Evolutionary conservation across 2,797 vertebrate genomes (phyloP), one percentile per base, ranked within the genome.

Genomic region (Urocyon cinereoargenteus): DNA sequence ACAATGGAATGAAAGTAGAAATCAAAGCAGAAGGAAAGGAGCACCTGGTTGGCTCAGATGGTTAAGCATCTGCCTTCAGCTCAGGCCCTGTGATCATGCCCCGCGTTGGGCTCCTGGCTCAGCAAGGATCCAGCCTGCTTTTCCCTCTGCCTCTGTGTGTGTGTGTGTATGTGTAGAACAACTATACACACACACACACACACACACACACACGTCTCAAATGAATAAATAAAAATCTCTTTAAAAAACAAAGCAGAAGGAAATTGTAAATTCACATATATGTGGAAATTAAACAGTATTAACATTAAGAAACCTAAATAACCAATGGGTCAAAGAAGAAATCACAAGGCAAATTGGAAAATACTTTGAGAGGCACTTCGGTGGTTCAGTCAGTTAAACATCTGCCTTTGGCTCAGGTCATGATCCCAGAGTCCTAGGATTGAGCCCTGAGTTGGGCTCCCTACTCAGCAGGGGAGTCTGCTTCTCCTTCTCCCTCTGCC

Each of bases 221-320:
- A 45, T 45, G 40, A 45, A 45, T 45, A 45, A 45, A 45, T 45
- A 45, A 45, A 45, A 45, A 45, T 45, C 40, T 45, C 40, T 45
- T 45, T 64, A 88, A 24, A 94, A 91, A 86, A 72, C 78, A 78
- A 10, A 90, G 57, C 86, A 85, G 57, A 78, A 97, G 26, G 26
- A 92, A 89, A 94, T 45, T 45, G 40, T 8, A 45, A 95, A 91
- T 79, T 91, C 49, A 81, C 72, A 95, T 66, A 64, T 79, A 95
- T 45, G 26, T 86, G 85, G 51, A 88, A 90, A 73, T 88, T 79
- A 64, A 97, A 59, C 51, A 73, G 24, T 70, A 91, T 24, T 75
- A 49, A 49, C 28, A 61, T 49, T 66, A 75, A 75, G 24, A 75
- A 75, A 49, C 40, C 28, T 85, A 61, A 78, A 88, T 79, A 87